Evolutionary conservation across 2,113 vertebrate species (phyloP).

Genomic region (Coturnix japonica): DNA sequence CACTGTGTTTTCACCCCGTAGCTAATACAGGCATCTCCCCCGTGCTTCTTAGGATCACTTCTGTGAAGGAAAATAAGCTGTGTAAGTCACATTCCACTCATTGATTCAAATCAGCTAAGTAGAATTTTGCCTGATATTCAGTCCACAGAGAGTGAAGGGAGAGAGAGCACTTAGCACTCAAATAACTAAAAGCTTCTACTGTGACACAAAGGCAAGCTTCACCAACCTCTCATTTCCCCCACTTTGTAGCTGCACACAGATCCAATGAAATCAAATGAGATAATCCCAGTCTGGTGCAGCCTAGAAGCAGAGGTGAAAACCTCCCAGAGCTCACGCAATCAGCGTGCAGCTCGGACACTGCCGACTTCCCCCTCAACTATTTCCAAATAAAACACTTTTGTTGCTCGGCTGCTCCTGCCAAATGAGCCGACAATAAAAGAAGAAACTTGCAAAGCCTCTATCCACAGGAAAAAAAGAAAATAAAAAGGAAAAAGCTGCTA

Average conservation of each 20-base stretch:
- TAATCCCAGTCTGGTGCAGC: constrained; percentile 69
- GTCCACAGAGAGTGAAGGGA: neutral
- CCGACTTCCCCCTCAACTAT: constrained; percentile 67
- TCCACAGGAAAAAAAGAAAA: neutral
- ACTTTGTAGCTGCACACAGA: constrained; percentile 39
- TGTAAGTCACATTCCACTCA: neutral
- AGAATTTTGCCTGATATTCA: neutral
- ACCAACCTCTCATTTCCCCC: constrained; percentile 57
- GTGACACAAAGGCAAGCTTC: constrained; percentile 60
- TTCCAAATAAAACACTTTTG: constrained; percentile 76
- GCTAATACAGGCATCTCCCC: neutral
- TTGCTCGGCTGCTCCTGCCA: constrained; percentile 65
- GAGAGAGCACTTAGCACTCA: neutral
- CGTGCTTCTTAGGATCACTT: neutral
- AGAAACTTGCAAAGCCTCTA: constrained; percentile 60
- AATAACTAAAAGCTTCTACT: constrained; percentile 42
- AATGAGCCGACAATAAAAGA: constrained; percentile 73
- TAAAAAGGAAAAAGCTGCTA: neutral
- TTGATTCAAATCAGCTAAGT: neutral
- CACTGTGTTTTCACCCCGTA: neutral
- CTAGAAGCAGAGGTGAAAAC: constrained; percentile 74
- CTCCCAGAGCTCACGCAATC: constrained; percentile 66
- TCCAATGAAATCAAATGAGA: constrained; percentile 75
- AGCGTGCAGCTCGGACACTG: constrained; percentile 15
- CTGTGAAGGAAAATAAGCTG: neutral